Conservation (phyloP, 2,797 vertebrate species). For the Momotus momota region DNA sequence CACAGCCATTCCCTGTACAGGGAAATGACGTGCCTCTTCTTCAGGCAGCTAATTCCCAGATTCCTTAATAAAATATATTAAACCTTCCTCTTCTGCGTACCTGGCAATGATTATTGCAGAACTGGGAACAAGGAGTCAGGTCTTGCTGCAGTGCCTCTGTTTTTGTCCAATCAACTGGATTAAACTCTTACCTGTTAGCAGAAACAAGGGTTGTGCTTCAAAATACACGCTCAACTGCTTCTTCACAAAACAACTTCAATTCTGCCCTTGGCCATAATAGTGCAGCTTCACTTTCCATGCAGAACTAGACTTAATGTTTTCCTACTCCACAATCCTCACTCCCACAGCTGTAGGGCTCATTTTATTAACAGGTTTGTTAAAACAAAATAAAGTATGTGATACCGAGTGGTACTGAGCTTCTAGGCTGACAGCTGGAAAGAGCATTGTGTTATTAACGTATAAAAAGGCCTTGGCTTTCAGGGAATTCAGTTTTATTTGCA, state of each 20-base stretch:
- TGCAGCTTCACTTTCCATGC: not conserved
- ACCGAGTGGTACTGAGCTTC: not conserved
- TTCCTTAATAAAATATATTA: not conserved
- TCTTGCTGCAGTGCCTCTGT: not conserved
- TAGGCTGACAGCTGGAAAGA: not conserved
- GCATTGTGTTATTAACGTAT: not conserved
- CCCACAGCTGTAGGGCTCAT: not conserved
- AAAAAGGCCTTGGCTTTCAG: conserved; percentile 15
- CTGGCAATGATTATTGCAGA: not conserved
- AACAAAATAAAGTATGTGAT: not conserved
- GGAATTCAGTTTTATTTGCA: conserved; percentile 36
- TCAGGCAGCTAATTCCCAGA: not conserved
- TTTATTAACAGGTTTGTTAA: conserved; percentile 18
- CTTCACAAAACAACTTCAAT: not conserved
- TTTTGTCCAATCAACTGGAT: not conserved
- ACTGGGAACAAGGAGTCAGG: not conserved
- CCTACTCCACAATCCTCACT: not conserved
- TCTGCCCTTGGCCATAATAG: not conserved
- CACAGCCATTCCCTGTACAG: not conserved
- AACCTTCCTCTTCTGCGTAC: not conserved
- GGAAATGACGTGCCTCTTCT: not conserved
- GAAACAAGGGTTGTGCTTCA: not conserved
- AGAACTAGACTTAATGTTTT: not conserved
- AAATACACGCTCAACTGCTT: not conserved
- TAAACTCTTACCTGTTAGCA: not conserved